These are phyloP conservation scores for Dipodomys stephensi DNA, from an alignment of 2,113 vertebrate species.

Conservation along the genomic window DNA sequence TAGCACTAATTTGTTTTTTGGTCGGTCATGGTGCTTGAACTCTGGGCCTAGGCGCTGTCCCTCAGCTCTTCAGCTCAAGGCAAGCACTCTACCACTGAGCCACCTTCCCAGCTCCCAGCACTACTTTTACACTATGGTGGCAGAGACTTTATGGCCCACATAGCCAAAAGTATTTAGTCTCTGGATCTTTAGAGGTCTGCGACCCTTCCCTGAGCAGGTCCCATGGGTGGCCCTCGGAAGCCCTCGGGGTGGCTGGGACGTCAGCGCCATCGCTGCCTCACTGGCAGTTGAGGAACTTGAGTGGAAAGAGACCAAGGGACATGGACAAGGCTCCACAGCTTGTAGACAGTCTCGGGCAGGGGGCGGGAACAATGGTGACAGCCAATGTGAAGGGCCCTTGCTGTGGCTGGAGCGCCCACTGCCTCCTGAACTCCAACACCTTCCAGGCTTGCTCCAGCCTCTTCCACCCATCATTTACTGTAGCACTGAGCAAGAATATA, in stretches of 20 bases:
- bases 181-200: not conserved
- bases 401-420: not conserved
- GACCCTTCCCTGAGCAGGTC: not conserved
- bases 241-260: not conserved
- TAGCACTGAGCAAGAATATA: too few relatives aligned
- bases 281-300: not conserved
- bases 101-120: too few relatives aligned
- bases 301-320: not conserved
- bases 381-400: too few relatives aligned
- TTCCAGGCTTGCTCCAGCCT: too few relatives aligned
- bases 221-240: not conserved
- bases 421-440: not conserved
- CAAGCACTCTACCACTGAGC: too few relatives aligned
- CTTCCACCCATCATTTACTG: too few relatives aligned
- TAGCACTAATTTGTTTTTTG: not conserved
- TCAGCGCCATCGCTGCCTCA: fast-evolving
- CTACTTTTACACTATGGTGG: not conserved
- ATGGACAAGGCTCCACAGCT: not conserved
- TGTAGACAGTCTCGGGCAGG: not conserved
- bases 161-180: not conserved
- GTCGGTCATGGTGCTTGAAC: too few relatives aligned
- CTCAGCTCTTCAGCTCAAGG: too few relatives aligned
- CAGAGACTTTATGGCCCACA: not conserved
- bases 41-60: too few relatives aligned
- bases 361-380: not conserved